These are phyloP conservation scores for Ophraella communa DNA, from an alignment of 2,888 invertebrate species.

Conservation along the genomic window DNA sequence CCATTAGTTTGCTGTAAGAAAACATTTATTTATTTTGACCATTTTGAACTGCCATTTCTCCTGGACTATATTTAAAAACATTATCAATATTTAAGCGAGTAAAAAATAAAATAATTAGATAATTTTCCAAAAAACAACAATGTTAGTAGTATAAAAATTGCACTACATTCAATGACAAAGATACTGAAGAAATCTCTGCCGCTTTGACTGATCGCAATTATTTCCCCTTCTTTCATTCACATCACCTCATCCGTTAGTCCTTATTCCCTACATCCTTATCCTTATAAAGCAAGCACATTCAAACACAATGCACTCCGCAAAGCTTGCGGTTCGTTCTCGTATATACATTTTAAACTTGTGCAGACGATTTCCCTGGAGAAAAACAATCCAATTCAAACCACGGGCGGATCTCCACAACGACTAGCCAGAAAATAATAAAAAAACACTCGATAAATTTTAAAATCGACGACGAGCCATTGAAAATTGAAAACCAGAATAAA, in stretches of 20 bases:
- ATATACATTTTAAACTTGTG: conserved; percentile 25
- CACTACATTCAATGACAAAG: neutral
- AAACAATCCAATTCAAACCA: conserved; percentile 22
- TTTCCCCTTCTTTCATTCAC: neutral
- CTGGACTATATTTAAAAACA: no score
- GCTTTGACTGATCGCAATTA: neutral
- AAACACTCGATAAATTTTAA: neutral
- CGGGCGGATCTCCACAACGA: neutral
- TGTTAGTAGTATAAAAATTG: no score
- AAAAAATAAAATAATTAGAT: neutral
- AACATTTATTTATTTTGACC: no score
- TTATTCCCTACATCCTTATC: conserved; percentile 5
- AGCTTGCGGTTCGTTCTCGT: conserved; percentile 13
- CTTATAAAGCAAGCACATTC: conserved; percentile 16
- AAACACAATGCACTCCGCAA: conserved; percentile 25
- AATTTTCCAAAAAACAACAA: neutral
- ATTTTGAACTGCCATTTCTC: no score
- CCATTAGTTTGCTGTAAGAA: no score
- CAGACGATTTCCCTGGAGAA: conserved; percentile 28
- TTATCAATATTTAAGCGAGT: no score
- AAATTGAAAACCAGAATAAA: neutral
- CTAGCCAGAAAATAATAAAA: neutral
- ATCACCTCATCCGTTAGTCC: conserved; percentile 3
- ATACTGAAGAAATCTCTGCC: neutral
- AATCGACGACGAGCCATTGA: neutral